phyloP scores from a whole-genome alignment of 2,797 vertebrate species.

The Scleropages formosus region DNA sequence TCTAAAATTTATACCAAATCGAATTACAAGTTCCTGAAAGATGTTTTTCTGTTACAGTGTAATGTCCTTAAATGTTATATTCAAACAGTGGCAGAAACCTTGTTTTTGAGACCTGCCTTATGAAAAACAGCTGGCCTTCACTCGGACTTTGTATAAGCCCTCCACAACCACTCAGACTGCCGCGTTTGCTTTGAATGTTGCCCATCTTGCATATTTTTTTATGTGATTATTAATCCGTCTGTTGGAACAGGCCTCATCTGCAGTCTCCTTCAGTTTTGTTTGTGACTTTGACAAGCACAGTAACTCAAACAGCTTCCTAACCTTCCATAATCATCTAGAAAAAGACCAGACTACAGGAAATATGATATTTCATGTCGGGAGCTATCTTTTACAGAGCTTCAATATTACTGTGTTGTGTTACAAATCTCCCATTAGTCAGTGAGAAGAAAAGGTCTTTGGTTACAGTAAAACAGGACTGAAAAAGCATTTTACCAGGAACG shows the following conservation, averaged over 20 bases:
- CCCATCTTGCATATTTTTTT: slow-evolving; percentile 68
- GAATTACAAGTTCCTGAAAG: no score
- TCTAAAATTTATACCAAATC: no score
- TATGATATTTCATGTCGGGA: background rate
- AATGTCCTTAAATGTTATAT: no score
- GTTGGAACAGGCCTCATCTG: slow-evolving; percentile 78
- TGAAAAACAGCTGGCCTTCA: background rate
- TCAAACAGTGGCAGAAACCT: background rate
- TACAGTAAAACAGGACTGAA: no score
- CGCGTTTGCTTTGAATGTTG: slow-evolving; percentile 63
- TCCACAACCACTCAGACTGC: slow-evolving; percentile 41
- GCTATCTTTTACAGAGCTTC: background rate
- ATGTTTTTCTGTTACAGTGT: no score
- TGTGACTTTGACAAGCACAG: slow-evolving; percentile 67
- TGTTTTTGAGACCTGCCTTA: background rate
- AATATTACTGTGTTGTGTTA: background rate
- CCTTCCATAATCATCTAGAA: slow-evolving; percentile 67
- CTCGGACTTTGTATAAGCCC: background rate
- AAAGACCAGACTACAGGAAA: slow-evolving; percentile 32
- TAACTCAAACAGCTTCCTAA: slow-evolving; percentile 68
- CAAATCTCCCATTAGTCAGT: background rate
- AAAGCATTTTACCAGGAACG: no score
- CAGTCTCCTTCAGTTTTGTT: slow-evolving; percentile 70
- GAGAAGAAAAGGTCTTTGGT: no score
- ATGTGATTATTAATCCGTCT: slow-evolving; percentile 71